Base-by-base conservation (phyloP, 92 coral and sea anemone species). In the Plumapathes pennacea region DNA sequence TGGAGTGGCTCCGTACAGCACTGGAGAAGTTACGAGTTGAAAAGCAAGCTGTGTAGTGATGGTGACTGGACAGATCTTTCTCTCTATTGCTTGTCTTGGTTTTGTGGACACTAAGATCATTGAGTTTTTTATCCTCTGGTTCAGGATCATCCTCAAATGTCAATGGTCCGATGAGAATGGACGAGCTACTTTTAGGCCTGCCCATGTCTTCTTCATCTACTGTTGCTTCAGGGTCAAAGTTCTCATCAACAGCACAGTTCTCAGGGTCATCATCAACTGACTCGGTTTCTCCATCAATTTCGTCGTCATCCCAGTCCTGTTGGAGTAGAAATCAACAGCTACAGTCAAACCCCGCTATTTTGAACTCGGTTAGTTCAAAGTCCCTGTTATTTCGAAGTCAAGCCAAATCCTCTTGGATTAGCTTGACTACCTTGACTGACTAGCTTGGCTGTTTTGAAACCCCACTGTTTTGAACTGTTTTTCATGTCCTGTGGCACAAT, bases 201-300 rank as follows among this genome's bases (percentile, higher is more conserved):
- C 64, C 88, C 36, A 57, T 67, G 23, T 66, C 20, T 38, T 74
- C 62, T 39, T 69, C 82, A 29, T 79, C 68, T 20, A 84, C 63
- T 6, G 85, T 89, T n/a, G 88, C 81, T 14, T 88, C 86, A 20
- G 97, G 97, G 47, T 91, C 97, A 74, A 86, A 91, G 79, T 91
- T 89, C 65, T 91, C 96, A 54, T 83, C 90, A 0, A 91, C 96
- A 38, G 95, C 97, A 71, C 97, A 77, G 60, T 89, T 89, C 17
- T 86, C 83, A 18, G 85, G 92, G 50, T 85, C 94, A 49, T 90
- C 96, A 20, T 90, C 95, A 2, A 64, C 71, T 62, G 53, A 50
- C 64, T 62, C 81, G 3, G 69, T 62, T 31, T 59, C 75, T 8
- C 66, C 78, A 27, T 64, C 82, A 14, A 68, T 73, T 38, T 80